Conservation (phyloP, 2,888 invertebrate species). For the Mythimna pallens region DNA sequence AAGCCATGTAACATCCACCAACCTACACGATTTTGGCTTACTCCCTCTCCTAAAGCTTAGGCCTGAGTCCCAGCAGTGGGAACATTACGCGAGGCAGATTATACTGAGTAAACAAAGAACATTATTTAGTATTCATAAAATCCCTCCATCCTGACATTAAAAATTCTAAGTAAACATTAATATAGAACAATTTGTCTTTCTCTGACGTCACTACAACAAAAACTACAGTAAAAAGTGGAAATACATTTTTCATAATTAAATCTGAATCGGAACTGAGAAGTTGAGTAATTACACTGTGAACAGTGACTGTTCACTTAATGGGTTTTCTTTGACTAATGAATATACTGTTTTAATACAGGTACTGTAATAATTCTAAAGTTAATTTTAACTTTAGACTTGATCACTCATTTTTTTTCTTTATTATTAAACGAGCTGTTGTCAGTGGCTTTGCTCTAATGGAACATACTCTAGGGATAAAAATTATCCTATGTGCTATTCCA, state of each 20-base stretch:
- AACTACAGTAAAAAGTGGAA: slow-evolving; percentile 48
- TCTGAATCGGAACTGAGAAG: slow-evolving; percentile 66
- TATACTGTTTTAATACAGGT: slow-evolving; percentile 66
- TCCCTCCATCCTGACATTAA: slow-evolving; percentile 5
- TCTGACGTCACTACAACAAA: slow-evolving; percentile 47
- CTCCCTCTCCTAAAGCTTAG: too few relatives aligned
- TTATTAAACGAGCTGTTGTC: too few relatives aligned
- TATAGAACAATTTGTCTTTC: slow-evolving; percentile 35
- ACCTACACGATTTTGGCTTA: too few relatives aligned
- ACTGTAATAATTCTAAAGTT: slow-evolving; percentile 48
- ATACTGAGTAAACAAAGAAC: neutral
- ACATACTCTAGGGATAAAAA: too few relatives aligned
- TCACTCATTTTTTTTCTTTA: neutral
- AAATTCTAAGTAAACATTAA: slow-evolving; percentile 18
- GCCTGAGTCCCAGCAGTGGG: too few relatives aligned
- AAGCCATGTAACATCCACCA: too few relatives aligned
- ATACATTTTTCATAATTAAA: slow-evolving; percentile 77
- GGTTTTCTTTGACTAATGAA: slow-evolving; percentile 78
- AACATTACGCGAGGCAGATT: too few relatives aligned
- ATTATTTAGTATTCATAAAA: neutral
- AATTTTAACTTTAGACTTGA: slow-evolving; percentile 49
- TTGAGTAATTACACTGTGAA: slow-evolving; percentile 73
- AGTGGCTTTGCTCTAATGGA: too few relatives aligned
- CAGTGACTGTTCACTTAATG: slow-evolving; percentile 72
- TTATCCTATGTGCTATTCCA: too few relatives aligned